Conservation (phyloP, 30 jellyfish, hydroid and myxozoan species). For the Aurelia sp. region DNA sequence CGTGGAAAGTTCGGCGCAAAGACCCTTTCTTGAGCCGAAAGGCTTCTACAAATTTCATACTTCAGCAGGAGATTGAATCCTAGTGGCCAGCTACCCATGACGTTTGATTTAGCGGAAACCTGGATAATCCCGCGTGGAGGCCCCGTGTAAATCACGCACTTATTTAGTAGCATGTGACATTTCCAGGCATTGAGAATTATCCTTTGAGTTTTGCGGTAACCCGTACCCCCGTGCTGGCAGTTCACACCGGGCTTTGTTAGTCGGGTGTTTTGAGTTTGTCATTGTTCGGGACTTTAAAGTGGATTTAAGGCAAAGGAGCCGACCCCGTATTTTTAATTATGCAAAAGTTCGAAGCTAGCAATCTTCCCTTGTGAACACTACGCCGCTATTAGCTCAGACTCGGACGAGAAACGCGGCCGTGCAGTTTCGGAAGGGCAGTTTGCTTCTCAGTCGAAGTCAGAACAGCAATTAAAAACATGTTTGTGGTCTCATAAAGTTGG, state of each 20-base stretch:
- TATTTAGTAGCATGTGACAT: conserved; percentile 22
- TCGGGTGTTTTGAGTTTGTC: conserved; percentile 77
- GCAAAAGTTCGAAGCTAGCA: conserved; percentile 70
- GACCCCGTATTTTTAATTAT: conserved; percentile 77
- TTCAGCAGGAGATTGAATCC: too few relatives aligned
- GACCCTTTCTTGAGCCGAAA: too few relatives aligned
- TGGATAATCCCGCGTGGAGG: too few relatives aligned
- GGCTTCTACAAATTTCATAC: too few relatives aligned
- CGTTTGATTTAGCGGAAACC: too few relatives aligned
- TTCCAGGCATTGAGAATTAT: conserved; percentile 31
- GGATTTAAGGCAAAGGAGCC: conserved; percentile 84
- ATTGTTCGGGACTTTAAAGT: conserved; percentile 71
- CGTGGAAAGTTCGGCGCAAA: too few relatives aligned
- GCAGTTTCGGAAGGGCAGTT: not conserved
- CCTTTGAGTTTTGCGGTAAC: conserved; percentile 4
- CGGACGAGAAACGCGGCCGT: conserved; percentile 46
- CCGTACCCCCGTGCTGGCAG: conserved; percentile 60
- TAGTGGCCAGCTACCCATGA: too few relatives aligned
- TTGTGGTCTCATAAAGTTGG: not conserved
- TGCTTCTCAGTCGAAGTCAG: not conserved
- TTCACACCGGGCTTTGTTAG: conserved; percentile 81
- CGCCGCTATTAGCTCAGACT: conserved; percentile 52
- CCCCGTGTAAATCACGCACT: too few relatives aligned
- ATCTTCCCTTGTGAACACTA: conserved; percentile 56
- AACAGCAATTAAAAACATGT: too few relatives aligned